Base-by-base conservation (phyloP, 1,140 invertebrate species). In the Pseudomyrmex gracilis region DNA sequence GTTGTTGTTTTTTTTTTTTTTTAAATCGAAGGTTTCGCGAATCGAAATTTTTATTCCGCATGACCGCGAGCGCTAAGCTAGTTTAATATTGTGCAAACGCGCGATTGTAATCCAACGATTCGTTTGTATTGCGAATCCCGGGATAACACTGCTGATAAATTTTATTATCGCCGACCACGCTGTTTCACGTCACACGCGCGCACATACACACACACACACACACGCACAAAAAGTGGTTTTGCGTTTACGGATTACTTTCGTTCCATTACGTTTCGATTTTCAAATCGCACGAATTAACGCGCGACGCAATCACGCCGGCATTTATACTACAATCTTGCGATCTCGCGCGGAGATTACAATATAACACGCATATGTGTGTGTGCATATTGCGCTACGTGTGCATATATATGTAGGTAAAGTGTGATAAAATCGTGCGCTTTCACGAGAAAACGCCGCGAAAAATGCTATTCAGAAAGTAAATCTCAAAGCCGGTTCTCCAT, bases 241-340 rank as follows among this genome's bases (percentile, higher is more conserved):
- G 20, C 64, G 53, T 80, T 70, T 58, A 47, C 76, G 76, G 76
- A 80, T 80, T 80, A 80, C 76, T 80, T 80, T 80, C 66, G 43
- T 70, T 17, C 22, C 43, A 66, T n/a, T 80, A 70, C 58, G 66
- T 60, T 60, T 58, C 76, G 76, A 70, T 80, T 80, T 58, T 70
- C 76, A 57, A 70, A 58, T 24, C 51, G 64, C 53, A 17, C 47
- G 43, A 71, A 80, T 80, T 47, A 20, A 80, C 20, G 51, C 12
- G 34, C 43, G 43, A 49, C 53, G 63, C 76, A 70, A 78, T 78
- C 51, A 49, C 55, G 66, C n/a, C 45, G 34, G 43, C 45, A 57
- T 78, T 71, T 15, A 43, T n/a, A 47, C 60, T 43, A 53, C 60
- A 70, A 9, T 43, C 64, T 47, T 55, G 74, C 70, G 22, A 68